Conservation (phyloP, 2,113 vertebrate genomes). For the Salminus brasiliensis region DNA sequence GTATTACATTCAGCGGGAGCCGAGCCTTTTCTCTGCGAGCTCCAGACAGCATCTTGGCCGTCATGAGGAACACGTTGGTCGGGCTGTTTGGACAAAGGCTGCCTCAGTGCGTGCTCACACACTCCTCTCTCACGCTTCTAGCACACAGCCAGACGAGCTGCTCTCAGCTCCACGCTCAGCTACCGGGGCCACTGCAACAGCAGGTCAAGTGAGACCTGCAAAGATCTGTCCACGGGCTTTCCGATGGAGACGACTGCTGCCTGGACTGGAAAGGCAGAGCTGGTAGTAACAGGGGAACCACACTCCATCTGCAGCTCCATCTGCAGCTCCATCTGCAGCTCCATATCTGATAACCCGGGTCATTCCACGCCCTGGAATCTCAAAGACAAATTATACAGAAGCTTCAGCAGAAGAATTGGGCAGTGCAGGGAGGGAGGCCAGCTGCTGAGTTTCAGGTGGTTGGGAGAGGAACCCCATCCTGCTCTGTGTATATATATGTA, state of each 20-base stretch:
- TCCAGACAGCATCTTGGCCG: background rate
- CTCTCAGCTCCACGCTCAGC: background rate
- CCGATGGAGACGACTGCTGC: background rate
- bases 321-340: background rate
- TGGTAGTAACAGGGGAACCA: background rate
- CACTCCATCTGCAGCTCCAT: background rate
- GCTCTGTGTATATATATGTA: too few species aligned
- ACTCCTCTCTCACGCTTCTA: background rate
- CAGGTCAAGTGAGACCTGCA: background rate
- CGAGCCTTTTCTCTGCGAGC: background rate
- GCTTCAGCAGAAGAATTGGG: background rate
- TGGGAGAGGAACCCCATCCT: background rate
- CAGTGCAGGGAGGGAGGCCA: background rate
- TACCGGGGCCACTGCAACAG: background rate
- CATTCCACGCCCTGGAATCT: background rate
- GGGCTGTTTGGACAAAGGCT: slow-evolving; percentile 43
- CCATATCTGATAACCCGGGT: background rate
- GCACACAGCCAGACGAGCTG: background rate
- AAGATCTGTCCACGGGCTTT: background rate
- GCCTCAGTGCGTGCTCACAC: background rate
- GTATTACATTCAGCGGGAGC: slow-evolving; percentile 4
- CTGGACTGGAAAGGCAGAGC: background rate
- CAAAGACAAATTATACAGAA: background rate
- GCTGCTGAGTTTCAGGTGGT: background rate
- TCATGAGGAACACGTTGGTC: background rate